Evolutionary conservation across 2,113 vertebrate genomes (phyloP).

Genomic region (Podilymbus podiceps): DNA sequence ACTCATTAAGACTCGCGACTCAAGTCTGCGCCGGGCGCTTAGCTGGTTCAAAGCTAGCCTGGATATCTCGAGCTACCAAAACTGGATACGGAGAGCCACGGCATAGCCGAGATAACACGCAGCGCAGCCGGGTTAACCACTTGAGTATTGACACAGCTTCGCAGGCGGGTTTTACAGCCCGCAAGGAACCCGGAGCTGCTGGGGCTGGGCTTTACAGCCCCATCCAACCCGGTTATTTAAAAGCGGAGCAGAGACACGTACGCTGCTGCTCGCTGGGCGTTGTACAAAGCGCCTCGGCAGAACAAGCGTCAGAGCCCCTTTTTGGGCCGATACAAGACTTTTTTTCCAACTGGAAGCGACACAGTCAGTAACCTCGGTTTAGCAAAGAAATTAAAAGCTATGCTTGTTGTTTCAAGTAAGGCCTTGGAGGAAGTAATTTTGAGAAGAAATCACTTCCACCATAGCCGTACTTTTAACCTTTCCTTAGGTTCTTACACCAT

Average conservation of each 20-base stretch:
- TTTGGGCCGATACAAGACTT: background rate
- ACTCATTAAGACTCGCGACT: background rate
- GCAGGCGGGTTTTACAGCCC: background rate
- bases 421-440: slow-evolving; percentile 22
- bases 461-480: slow-evolving; percentile 7
- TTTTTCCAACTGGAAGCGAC: background rate
- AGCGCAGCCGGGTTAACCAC: background rate
- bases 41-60: background rate
- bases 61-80: background rate
- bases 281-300: background rate
- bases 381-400: background rate
- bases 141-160: background rate
- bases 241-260: background rate
- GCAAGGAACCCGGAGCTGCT: background rate
- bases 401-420: background rate
- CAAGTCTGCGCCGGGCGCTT: background rate
- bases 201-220: background rate
- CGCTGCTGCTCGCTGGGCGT: background rate
- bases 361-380: background rate
- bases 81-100: background rate
- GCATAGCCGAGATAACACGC: background rate
- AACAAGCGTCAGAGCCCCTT: background rate
- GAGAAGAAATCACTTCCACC: slow-evolving; percentile 21
- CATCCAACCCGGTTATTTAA: background rate
- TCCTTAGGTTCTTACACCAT: background rate